These are phyloP conservation scores for Coregonus clupeaformis DNA, from an alignment of 2,113 vertebrate genomes.

Conservation along the genomic window DNA sequence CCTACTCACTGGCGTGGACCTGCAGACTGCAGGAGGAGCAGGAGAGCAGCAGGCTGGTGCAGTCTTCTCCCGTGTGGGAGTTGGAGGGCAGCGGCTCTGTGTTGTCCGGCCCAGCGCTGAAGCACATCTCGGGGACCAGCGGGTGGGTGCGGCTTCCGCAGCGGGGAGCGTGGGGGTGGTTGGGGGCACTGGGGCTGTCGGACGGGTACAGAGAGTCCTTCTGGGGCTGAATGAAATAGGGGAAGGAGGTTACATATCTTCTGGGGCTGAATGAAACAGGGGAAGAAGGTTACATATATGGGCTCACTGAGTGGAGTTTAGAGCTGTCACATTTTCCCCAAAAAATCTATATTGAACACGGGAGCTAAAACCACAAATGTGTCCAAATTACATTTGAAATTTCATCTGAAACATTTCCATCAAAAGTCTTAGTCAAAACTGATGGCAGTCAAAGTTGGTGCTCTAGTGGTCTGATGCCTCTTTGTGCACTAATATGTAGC, in stretches of 20 bases:
- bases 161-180: conserved; percentile 51
- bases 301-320: no score
- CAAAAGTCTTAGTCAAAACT: no score
- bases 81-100: conserved; percentile 87
- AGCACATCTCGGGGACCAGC: conserved; percentile 96
- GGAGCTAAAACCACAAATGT: no score
- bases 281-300: no score
- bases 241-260: neutral
- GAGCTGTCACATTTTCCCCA: no score
- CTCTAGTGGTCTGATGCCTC: no score
- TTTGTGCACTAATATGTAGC: no score
- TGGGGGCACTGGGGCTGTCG: neutral
- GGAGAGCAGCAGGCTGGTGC: conserved; percentile 86
- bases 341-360: no score
- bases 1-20: conserved; percentile 94
- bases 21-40: conserved; percentile 90
- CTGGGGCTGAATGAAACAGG: neutral
- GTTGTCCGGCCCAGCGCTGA: conserved; percentile 85
- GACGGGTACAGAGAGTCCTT: conserved; percentile 57
- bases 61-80: conserved; percentile 85
- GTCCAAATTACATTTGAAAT: no score
- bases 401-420: no score
- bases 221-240: conserved; percentile 59
- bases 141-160: conserved; percentile 82
- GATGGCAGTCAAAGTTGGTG: no score